These are phyloP conservation scores for Cardiocondyla obscurior DNA, from an alignment of 1,140 invertebrate species.

Conservation along the genomic window DNA sequence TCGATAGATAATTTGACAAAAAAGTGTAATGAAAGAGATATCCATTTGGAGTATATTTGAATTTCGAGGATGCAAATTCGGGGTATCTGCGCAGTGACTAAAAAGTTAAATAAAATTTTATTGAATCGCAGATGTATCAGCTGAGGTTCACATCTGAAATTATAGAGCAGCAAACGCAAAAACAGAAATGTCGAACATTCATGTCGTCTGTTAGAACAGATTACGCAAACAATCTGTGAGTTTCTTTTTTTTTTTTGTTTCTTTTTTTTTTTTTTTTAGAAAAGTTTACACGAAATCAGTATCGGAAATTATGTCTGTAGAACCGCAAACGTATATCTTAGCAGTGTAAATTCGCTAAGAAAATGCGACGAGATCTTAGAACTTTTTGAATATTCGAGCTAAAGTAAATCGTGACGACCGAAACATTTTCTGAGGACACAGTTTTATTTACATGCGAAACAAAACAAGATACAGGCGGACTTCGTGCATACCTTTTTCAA, in stretches of 20 bases:
- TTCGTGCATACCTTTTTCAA: background rate
- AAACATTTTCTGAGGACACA: background rate
- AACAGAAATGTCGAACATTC: background rate
- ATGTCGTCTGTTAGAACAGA: background rate
- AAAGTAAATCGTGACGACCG: background rate
- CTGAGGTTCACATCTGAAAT: background rate
- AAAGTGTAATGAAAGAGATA: background rate
- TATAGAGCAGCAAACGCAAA: background rate
- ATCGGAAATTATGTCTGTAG: too few species aligned
- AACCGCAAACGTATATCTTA: background rate
- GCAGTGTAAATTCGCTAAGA: background rate
- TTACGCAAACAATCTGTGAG: constrained; percentile 12
- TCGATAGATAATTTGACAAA: background rate
- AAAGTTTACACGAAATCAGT: background rate
- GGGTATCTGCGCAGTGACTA: background rate
- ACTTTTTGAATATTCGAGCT: background rate
- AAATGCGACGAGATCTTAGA: background rate
- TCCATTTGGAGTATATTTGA: background rate
- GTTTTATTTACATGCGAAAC: background rate
- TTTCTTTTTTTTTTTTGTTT: too few species aligned
- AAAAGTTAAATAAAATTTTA: background rate
- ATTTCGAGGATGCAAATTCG: background rate
- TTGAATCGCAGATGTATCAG: background rate
- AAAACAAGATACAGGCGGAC: background rate
- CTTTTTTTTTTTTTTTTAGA: background rate